phyloP scores from a whole-genome alignment of 2,113 vertebrate species.

The Mormyrus lacerda region DNA sequence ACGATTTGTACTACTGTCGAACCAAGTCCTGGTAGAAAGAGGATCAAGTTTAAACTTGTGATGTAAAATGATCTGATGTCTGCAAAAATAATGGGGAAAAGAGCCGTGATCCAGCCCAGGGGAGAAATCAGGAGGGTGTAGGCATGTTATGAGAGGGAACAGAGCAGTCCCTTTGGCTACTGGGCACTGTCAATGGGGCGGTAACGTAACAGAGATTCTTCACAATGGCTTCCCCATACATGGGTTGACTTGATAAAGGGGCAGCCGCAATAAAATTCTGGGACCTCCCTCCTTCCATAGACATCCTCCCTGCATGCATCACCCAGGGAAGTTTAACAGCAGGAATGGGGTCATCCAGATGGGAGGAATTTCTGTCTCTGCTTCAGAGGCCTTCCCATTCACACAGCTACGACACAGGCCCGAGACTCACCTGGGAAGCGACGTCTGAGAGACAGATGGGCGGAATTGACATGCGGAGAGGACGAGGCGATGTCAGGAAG shows the following conservation, averaged over 20 bases:
- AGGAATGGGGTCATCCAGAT: neutral
- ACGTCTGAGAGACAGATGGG: neutral
- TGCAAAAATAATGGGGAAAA: neutral
- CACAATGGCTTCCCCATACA: neutral
- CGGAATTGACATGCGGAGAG: neutral
- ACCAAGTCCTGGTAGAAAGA: neutral
- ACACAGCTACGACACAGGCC: neutral
- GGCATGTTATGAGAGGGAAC: neutral
- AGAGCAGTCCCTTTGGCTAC: neutral
- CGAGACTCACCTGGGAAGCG: neutral
- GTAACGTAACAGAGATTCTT: neutral
- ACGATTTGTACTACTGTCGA: neutral
- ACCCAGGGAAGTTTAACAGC: neutral
- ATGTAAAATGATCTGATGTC: neutral
- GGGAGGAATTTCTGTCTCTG: neutral
- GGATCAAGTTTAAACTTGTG: slow-evolving; percentile 2
- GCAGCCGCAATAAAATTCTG: neutral
- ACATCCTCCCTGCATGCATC: neutral
- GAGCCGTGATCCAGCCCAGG: neutral
- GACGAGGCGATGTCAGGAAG: neutral
- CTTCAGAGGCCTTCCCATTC: neutral
- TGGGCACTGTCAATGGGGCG: neutral
- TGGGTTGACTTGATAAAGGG: neutral
- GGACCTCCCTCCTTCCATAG: neutral
- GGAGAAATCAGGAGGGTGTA: neutral